Evolutionary conservation across 1,140 invertebrate genomes (phyloP), one percentile per base, ranked within the genome.

Genomic region (Phymastichus coffea): DNA sequence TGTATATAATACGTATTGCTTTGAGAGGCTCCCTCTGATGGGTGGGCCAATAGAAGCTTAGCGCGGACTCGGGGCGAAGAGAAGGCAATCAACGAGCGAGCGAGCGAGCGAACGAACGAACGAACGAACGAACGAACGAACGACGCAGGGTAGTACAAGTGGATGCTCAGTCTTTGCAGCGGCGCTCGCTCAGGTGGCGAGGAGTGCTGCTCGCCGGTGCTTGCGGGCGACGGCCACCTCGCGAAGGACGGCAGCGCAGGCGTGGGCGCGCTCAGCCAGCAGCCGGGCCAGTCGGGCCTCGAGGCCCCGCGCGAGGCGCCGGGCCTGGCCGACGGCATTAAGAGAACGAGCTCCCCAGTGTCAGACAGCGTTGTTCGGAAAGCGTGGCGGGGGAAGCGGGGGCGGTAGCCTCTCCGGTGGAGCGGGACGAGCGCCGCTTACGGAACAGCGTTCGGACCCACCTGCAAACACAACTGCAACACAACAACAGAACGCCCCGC

Each of bases 291-390:
- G 81, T 47, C 81, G 80, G 54, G 74, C 78, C 70, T 83, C 81
- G 49, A 83, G 68, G 17, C 30, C 33, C 23, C 30, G 26, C n/a
- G 53, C 4, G 22, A 44, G 20, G 19, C 35, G 17, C 6, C 8
- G 25, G 46, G 30, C 25, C 26, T 20, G 10, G 19, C 1, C 30
- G 6, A 70, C 69, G 71, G 80, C 80, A 76, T 82, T 81, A 76
- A 82, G 81, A 77, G 68, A 72, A 76, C 66, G 63, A 71, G 73
- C 79, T 82, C 82, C 83, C 85, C 84, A 85, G 81, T 85, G 85
- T 87, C 85, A 87, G 80, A 86, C 85, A 80, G 83, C 85, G 78
- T 81, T 82, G 76, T 82, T 81, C 68, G 84, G 85, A 82, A 86
- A 86, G 74, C 85, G 83, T 76, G 85, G 85, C 73, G 84, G 85